Percentiles rank a stretch among this genome's conserved stretches.
Evolutionary conservation across 2,888 invertebrate genomes (phyloP).

Genomic region (Cantharis rufa): DNA sequence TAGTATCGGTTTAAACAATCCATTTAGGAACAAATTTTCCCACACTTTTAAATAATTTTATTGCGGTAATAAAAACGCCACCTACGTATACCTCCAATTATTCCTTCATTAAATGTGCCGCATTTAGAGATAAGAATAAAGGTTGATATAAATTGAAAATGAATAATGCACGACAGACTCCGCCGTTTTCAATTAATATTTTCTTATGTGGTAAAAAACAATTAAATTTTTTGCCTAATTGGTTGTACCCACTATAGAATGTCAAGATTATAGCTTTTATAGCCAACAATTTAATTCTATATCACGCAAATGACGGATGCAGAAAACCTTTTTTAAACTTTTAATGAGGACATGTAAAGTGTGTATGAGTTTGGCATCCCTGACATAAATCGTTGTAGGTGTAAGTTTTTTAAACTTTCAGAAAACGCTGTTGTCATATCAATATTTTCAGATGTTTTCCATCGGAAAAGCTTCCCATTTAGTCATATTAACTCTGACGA

Average conservation of each 20-base stretch:
- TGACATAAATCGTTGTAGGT: constrained; percentile 23
- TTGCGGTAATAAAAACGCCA: not conserved
- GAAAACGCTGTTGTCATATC: not conserved
- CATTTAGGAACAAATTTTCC: constrained; percentile 32
- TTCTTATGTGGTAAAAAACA: not conserved
- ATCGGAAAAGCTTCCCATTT: not conserved
- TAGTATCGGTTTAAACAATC: constrained; percentile 34
- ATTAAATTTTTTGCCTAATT: not conserved
- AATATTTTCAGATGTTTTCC: not conserved
- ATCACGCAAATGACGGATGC: not conserved
- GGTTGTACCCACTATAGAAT: not conserved
- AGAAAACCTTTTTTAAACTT: constrained; percentile 1
- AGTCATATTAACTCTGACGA: not conserved
- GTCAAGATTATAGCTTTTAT: not conserved
- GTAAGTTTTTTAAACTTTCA: not conserved
- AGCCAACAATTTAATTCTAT: not conserved
- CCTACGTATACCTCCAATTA: not conserved
- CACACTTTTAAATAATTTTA: constrained; percentile 22
- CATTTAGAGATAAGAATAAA: not conserved
- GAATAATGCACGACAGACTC: not conserved
- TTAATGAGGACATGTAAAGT: constrained; percentile 36
- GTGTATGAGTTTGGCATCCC: constrained; percentile 38
- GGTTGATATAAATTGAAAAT: not conserved
- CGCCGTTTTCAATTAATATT: not conserved
- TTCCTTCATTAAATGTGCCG: not conserved